phyloP scores from a whole-genome alignment of 2,113 vertebrate genomes.

The Peromyscus polionotus region DNA sequence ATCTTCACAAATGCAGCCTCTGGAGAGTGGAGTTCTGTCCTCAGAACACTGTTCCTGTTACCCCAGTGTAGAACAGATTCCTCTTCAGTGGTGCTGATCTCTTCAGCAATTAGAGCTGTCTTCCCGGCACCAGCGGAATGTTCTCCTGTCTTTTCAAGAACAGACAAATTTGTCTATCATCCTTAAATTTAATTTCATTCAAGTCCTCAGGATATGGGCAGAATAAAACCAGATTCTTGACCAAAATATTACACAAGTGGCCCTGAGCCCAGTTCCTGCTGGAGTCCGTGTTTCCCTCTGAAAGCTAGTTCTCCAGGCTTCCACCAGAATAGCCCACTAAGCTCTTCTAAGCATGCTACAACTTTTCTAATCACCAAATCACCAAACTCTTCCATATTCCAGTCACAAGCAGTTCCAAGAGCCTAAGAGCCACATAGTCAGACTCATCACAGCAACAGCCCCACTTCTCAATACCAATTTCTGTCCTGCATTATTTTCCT shows the following conservation, averaged over 20 bases:
- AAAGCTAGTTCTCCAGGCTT: not conserved
- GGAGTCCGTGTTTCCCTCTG: not conserved
- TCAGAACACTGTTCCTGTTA: not conserved
- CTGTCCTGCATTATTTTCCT: too few relatives aligned
- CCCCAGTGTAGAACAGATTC: not conserved
- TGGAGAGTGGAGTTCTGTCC: not conserved
- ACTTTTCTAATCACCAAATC: not conserved
- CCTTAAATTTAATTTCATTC: not conserved
- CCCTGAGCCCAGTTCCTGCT: not conserved
- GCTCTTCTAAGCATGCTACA: not conserved
- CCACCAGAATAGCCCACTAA: not conserved
- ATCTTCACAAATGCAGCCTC: not conserved
- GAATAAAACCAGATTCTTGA: not conserved
- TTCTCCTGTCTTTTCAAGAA: not conserved
- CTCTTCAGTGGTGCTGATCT: not conserved
- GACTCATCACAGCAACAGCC: not conserved
- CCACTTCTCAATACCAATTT: not conserved
- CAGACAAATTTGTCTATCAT: not conserved
- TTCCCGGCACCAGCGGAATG: not conserved
- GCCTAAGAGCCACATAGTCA: not conserved
- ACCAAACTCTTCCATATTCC: not conserved
- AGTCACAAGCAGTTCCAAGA: not conserved
- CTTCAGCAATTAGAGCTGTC: not conserved
- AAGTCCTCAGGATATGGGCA: not conserved
- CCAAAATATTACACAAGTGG: not conserved